phyloP scores from a whole-genome alignment of 2,113 vertebrate species.

The Ptilorrhoa leucosticta region DNA sequence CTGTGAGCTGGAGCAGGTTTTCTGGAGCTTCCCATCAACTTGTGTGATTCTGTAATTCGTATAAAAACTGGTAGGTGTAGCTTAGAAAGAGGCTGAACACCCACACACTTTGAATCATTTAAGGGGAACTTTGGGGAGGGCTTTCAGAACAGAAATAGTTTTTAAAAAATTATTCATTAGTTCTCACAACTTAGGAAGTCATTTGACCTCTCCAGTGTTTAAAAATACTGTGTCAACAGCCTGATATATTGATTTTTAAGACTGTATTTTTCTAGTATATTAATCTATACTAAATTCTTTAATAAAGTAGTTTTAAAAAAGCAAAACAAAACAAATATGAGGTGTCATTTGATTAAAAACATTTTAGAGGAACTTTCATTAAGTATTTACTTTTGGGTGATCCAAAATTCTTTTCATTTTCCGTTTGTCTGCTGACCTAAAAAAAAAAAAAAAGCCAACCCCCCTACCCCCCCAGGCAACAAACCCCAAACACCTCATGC shows the following conservation, averaged over 20 bases:
- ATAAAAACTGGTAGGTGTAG: background rate
- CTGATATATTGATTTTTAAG: background rate
- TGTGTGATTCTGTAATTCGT: background rate
- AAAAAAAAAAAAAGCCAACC: background rate
- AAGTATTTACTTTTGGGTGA: background rate
- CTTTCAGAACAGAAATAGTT: background rate
- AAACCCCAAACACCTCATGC: background rate
- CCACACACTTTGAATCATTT: background rate
- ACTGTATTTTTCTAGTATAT: background rate
- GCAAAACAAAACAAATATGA: background rate
- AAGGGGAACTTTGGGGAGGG: background rate
- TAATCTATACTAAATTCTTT: background rate
- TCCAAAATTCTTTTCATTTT: background rate
- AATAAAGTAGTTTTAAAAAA: background rate
- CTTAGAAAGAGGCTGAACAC: background rate
- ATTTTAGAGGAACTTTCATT: background rate
- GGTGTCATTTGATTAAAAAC: background rate
- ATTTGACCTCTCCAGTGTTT: background rate
- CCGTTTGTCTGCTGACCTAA: background rate
- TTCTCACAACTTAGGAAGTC: background rate
- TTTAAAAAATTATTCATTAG: background rate
- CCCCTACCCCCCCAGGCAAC: background rate
- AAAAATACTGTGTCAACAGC: background rate
- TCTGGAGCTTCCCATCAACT: background rate
- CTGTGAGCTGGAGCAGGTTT: background rate